A percentile compares a stretch with the other conserved stretches of the same genome.
phyloP scores from a whole-genome alignment of 1,140 invertebrate genomes.

The Chrysoperla carnea region DNA sequence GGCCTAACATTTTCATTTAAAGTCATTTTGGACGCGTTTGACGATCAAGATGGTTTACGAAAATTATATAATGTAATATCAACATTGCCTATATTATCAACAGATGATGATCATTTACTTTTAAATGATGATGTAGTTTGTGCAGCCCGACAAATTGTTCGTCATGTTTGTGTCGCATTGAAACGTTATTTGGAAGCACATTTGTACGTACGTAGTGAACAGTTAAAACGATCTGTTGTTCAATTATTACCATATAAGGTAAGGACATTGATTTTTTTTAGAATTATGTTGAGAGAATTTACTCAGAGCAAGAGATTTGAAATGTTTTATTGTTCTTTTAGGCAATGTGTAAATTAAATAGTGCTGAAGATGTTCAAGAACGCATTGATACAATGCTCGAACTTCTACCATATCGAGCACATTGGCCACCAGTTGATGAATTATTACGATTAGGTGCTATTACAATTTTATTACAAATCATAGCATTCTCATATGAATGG shows the following conservation, averaged over 20 bases:
- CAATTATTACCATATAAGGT: conserved; percentile 37
- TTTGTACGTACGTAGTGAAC: conserved; percentile 65
- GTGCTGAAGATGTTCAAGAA: conserved; percentile 60
- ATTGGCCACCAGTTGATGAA: conserved; percentile 77
- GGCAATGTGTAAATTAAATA: conserved; percentile 14
- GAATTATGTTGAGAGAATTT: background rate
- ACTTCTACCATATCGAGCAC: conserved; percentile 49
- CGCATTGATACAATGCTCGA: conserved; percentile 70
- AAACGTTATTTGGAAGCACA: conserved; percentile 89
- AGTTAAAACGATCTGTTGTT: conserved; percentile 41
- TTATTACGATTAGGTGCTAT: conserved; percentile 72
- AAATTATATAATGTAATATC: conserved; percentile 90
- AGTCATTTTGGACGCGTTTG: conserved; percentile 83
- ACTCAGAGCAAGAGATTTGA: no score
- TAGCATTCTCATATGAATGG: conserved; percentile 82
- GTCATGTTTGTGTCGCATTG: conserved; percentile 80
- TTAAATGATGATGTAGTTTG: conserved; percentile 83
- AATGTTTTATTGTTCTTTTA: background rate
- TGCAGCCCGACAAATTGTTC: conserved; percentile 81
- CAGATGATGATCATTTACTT: conserved; percentile 41
- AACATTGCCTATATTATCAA: conserved; percentile 59
- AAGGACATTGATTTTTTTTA: conserved; percentile 1
- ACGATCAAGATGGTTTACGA: conserved; percentile 71
- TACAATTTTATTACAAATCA: conserved; percentile 64
- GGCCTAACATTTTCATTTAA: conserved; percentile 83